phyloP scores from a whole-genome alignment of 2,888 invertebrate genomes.

The Cheilosia urbana region DNA sequence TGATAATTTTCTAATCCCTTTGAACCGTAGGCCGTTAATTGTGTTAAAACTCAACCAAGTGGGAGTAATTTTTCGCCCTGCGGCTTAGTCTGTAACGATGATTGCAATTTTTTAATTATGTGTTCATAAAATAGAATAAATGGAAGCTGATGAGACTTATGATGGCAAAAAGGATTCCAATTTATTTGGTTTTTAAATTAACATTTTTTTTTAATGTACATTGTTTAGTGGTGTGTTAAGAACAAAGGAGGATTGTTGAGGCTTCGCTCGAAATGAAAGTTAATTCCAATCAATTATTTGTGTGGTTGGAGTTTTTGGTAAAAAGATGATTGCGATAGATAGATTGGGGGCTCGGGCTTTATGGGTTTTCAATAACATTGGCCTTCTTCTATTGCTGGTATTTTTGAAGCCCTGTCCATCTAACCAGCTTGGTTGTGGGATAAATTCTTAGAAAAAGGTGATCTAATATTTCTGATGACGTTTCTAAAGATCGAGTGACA shows the following conservation, averaged over 20 bases:
- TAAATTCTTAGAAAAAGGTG: no score
- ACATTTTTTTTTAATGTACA: neutral
- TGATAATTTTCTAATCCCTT: conserved; percentile 50
- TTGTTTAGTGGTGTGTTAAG: neutral
- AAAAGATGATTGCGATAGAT: no score
- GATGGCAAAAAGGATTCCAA: conserved; percentile 20
- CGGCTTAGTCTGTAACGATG: conserved; percentile 6
- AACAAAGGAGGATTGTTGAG: neutral
- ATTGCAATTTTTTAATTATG: conserved; percentile 48
- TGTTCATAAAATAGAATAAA: conserved; percentile 27
- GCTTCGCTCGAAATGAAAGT: neutral
- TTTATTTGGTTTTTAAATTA: conserved; percentile 15
- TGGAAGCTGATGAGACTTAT: conserved; percentile 25
- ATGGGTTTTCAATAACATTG: no score
- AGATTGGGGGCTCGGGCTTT: no score
- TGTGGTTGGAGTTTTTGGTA: no score
- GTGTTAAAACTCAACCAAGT: conserved; percentile 24
- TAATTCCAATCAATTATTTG: no score
- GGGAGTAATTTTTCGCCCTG: conserved; percentile 41
- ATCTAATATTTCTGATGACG: no score
- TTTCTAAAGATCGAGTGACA: no score
- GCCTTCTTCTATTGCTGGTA: no score
- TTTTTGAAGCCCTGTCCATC: no score
- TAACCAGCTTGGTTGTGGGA: no score
- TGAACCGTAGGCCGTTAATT: conserved; percentile 36